Percentiles rank a stretch among this genome's conserved stretches.
phyloP scores from a whole-genome alignment of 2,888 invertebrate genomes.

The Fragum whitleyi region DNA sequence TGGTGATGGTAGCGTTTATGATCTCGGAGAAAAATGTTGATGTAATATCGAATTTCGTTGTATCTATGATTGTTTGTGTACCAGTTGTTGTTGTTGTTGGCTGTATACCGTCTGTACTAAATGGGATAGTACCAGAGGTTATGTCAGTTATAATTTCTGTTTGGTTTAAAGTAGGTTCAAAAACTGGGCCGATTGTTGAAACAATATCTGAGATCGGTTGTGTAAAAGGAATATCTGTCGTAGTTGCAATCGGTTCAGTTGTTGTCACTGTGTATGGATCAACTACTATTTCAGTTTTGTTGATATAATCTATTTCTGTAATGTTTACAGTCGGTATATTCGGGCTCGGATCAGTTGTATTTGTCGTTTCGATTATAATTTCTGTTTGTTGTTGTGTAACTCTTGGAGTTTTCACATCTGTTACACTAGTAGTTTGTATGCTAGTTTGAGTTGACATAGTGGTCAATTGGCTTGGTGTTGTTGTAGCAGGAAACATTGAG shows the following conservation, averaged over 20 bases:
- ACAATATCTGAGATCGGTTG: background rate
- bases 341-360: too few relatives aligned
- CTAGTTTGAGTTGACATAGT: background rate
- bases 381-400: background rate
- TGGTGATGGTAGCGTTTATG: background rate
- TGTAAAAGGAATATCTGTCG: background rate
- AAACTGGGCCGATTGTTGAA: background rate
- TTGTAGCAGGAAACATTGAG: background rate
- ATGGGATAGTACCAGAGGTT: background rate
- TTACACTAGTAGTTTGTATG: background rate
- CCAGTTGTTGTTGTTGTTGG: background rate
- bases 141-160: background rate
- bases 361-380: background rate
- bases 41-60: slow-evolving; percentile 1
- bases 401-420: background rate
- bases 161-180: background rate
- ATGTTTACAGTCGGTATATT: too few relatives aligned
- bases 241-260: background rate
- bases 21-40: background rate
- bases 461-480: background rate
- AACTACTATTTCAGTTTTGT: background rate
- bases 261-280: background rate
- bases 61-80: slow-evolving; percentile 7
- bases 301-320: background rate
- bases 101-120: background rate